phyloP scores from a whole-genome alignment of 2,888 invertebrate genomes.

The Drosophila macrothrix region DNA sequence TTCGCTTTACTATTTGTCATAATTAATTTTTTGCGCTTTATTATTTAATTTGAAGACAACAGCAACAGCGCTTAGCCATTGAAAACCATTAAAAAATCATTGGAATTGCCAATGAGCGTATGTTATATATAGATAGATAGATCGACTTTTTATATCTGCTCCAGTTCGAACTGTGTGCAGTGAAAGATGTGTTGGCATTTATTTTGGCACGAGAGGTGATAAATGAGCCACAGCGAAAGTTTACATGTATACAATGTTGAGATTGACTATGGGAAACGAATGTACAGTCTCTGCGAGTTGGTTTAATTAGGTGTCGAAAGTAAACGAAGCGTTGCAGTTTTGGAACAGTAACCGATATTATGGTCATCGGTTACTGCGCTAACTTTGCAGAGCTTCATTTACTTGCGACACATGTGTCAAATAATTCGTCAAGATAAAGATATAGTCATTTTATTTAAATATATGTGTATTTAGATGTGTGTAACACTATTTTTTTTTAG shows the following conservation, averaged over 20 bases:
- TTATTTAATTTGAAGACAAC: slow-evolving; percentile 62
- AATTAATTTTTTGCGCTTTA: slow-evolving; percentile 69
- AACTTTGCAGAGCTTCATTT: background rate
- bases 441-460: background rate
- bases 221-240: slow-evolving; percentile 68
- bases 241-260: slow-evolving; percentile 10
- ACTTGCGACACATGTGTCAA: background rate
- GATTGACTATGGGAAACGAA: slow-evolving; percentile 29
- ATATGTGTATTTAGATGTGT: background rate
- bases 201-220: slow-evolving; percentile 38
- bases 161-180: slow-evolving; percentile 41
- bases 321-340: slow-evolving; percentile 2
- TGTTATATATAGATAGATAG: slow-evolving; percentile 15
- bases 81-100: slow-evolving; percentile 48
- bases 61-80: slow-evolving; percentile 40
- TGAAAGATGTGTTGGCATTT: slow-evolving; percentile 51
- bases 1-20: slow-evolving; percentile 74
- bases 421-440: background rate
- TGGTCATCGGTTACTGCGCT: background rate
- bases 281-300: background rate
- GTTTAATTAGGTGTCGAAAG: slow-evolving; percentile 2
- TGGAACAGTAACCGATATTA: background rate
- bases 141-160: slow-evolving; percentile 51
- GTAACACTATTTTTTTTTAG: background rate
- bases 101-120: slow-evolving; percentile 26